A percentile compares a stretch with the other conserved stretches of the same genome.
Conservation (phyloP, 2,113 vertebrate species). For the Sigmodon hispidus region DNA sequence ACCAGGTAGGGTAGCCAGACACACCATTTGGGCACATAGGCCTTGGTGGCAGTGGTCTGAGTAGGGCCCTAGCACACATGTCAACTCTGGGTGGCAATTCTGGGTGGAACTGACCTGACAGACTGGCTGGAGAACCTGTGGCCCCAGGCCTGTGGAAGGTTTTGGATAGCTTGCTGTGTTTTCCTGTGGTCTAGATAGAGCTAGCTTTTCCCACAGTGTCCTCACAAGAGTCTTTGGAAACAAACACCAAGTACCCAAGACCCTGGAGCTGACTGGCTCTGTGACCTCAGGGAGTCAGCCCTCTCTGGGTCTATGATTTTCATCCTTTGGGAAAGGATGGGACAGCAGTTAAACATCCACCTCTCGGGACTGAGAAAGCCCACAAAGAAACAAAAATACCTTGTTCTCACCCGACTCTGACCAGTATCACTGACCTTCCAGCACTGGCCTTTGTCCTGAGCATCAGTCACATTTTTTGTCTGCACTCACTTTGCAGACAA, state of each 20-base stretch:
- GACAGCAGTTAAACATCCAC: background rate
- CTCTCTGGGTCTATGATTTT: background rate
- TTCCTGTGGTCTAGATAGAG: background rate
- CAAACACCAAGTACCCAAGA: background rate
- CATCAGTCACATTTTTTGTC: background rate
- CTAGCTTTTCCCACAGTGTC: conserved; percentile 21
- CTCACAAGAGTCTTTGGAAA: conserved; percentile 50
- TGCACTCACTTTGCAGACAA: background rate
- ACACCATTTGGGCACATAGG: background rate
- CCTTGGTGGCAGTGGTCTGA: background rate
- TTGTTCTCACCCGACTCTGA: background rate
- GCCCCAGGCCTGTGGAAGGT: background rate
- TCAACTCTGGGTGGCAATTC: background rate
- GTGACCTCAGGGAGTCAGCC: conserved; percentile 32
- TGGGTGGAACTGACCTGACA: background rate
- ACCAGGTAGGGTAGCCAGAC: background rate
- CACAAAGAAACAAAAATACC: background rate
- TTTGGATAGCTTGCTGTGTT: conserved; percentile 48
- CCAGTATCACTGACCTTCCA: background rate
- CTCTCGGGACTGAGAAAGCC: background rate
- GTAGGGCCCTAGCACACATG: background rate
- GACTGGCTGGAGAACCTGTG: background rate
- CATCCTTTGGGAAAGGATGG: background rate
- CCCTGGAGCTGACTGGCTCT: background rate
- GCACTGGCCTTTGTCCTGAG: background rate